These are phyloP conservation scores for Cepaea nemoralis DNA, from an alignment of 1,140 invertebrate species.

Conservation along the genomic window DNA sequence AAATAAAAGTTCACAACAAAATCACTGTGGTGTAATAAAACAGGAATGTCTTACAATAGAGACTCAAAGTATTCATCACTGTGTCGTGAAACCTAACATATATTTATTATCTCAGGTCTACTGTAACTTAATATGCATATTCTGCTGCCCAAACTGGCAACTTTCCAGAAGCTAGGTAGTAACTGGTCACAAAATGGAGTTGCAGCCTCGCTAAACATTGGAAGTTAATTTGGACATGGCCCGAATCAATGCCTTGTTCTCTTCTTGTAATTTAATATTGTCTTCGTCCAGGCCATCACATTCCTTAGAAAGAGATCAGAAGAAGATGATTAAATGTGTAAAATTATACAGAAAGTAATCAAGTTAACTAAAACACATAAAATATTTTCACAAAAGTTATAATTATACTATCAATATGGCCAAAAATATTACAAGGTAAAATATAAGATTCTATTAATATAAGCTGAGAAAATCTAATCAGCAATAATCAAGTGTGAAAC, in stretches of 20 bases:
- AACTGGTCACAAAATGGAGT: background rate
- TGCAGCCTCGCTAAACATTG: constrained; percentile 42
- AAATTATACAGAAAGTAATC: background rate
- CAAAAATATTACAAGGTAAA: background rate
- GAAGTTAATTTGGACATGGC: constrained; percentile 73
- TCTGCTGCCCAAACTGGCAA: background rate
- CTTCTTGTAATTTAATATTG: constrained; percentile 73
- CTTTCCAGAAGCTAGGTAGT: background rate
- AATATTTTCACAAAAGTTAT: background rate
- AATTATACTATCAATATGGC: background rate
- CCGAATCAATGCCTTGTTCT: constrained; percentile 74
- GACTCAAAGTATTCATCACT: too few relatives aligned
- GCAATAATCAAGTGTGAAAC: too few relatives aligned
- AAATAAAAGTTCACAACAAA: too few relatives aligned
- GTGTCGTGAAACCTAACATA: too few relatives aligned
- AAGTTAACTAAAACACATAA: background rate
- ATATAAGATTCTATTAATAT: background rate
- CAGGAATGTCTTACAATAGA: too few relatives aligned
- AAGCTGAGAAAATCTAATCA: too few relatives aligned
- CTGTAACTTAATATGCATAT: background rate
- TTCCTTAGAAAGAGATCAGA: constrained; percentile 67
- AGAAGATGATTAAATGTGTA: too few relatives aligned
- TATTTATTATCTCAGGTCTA: too few relatives aligned
- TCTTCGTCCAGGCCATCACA: constrained; percentile 71
- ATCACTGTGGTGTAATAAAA: too few relatives aligned